Evolutionary conservation across 1,140 invertebrate genomes (phyloP).

Genomic region (Gryon sp.): DNA sequence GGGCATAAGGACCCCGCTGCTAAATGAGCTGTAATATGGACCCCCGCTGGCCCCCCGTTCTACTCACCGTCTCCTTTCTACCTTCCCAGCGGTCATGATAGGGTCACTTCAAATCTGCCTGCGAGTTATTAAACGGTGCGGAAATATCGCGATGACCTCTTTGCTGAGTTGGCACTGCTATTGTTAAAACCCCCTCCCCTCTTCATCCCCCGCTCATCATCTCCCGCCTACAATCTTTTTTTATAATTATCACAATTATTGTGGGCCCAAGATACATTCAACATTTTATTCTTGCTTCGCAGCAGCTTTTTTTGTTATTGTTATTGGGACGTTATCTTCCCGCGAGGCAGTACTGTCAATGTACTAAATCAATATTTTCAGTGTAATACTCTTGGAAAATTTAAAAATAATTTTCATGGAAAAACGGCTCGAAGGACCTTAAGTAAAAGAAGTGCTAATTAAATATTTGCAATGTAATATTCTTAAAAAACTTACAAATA

Average conservation of each 20-base stretch:
- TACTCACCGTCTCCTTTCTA: slow-evolving; percentile 52
- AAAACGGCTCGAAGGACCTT: not conserved
- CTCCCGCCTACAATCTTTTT: no score
- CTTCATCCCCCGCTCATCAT: not conserved
- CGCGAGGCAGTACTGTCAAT: no score
- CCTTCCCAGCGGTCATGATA: slow-evolving; percentile 53
- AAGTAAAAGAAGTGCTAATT: slow-evolving; percentile 39
- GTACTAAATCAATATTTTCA: no score
- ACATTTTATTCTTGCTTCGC: no score
- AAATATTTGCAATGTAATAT: slow-evolving; percentile 25
- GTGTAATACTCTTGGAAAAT: no score
- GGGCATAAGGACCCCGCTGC: slow-evolving; percentile 77
- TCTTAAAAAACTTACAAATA: no score
- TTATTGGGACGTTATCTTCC: no score
- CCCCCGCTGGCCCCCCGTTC: slow-evolving; percentile 73
- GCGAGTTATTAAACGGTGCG: slow-evolving; percentile 48
- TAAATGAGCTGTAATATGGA: slow-evolving; percentile 80
- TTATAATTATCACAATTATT: slow-evolving; percentile 43
- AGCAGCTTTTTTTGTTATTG: no score
- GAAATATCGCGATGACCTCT: slow-evolving; percentile 53
- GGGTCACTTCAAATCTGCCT: slow-evolving; percentile 56
- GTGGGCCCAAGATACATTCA: no score
- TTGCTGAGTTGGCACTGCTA: slow-evolving; percentile 51
- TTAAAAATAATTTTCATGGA: no score
- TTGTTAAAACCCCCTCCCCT: slow-evolving; percentile 22